phyloP scores from a whole-genome alignment of 2,888 invertebrate genomes.

The Parascotia fuliginaria region DNA sequence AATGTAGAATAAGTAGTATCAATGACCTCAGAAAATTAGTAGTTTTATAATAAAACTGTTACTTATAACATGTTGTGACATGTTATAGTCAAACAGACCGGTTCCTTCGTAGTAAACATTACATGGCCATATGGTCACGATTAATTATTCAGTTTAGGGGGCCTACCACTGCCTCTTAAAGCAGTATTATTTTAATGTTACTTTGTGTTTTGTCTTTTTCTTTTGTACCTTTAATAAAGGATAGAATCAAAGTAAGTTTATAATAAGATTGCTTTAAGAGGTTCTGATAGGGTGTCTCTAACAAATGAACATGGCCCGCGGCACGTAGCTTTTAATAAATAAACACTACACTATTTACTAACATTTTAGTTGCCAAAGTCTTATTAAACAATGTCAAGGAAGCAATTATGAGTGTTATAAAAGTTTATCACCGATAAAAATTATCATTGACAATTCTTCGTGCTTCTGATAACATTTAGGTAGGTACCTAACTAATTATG shows the following conservation, averaged over 20 bases:
- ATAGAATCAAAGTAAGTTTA: too few relatives aligned
- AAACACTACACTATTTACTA: conserved; percentile 13
- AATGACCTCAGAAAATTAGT: too few relatives aligned
- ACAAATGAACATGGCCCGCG: conserved; percentile 23
- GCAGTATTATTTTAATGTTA: too few relatives aligned
- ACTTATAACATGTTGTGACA: conserved; percentile 9
- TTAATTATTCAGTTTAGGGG: conserved; percentile 10
- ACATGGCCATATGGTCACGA: conserved; percentile 7
- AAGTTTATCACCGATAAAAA: conserved; percentile 15
- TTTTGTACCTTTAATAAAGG: too few relatives aligned
- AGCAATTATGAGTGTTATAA: conserved; percentile 7
- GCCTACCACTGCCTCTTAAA: too few relatives aligned
- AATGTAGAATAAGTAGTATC: background rate
- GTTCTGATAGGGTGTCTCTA: too few relatives aligned
- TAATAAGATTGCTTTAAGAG: too few relatives aligned
- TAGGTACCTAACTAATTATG: too few relatives aligned
- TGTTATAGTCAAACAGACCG: conserved; percentile 9
- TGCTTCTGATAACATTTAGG: background rate
- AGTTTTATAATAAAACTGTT: too few relatives aligned
- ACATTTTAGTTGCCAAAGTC: conserved; percentile 25
- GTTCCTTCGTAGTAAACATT: conserved; percentile 11
- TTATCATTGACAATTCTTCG: conserved; percentile 4
- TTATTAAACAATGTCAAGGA: conserved; percentile 32
- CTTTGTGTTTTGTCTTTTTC: too few relatives aligned
- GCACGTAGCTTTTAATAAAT: conserved; percentile 26